These are phyloP conservation scores for Linyphia triangularis DNA, from an alignment of 2,888 invertebrate genomes.

Conservation along the genomic window DNA sequence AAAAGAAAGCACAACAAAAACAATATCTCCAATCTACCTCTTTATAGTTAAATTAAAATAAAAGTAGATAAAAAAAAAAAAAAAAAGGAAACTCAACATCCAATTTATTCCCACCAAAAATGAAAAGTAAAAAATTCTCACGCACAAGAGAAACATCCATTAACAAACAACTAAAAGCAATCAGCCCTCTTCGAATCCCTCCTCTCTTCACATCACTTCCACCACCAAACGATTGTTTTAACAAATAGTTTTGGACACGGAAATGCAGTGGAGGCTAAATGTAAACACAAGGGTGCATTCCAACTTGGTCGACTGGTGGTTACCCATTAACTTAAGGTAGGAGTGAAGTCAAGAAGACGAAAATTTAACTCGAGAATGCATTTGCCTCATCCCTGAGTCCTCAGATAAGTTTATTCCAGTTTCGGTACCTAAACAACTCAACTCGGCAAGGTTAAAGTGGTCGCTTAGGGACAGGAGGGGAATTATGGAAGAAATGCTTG, in stretches of 20 bases:
- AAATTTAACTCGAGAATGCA: constrained; percentile 38
- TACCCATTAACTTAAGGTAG: constrained; percentile 45
- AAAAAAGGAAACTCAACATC: background rate
- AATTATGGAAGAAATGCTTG: constrained; percentile 44
- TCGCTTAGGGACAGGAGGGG: constrained; percentile 17
- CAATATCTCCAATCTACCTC: too few species aligned
- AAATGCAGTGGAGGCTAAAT: background rate
- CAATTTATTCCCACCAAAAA: background rate
- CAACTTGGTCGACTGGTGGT: constrained; percentile 32
- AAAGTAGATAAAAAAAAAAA: background rate
- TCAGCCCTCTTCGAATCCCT: background rate
- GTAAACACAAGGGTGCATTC: constrained; percentile 46
- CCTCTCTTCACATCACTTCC: background rate
- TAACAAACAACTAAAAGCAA: constrained; percentile 40
- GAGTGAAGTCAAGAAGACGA: background rate
- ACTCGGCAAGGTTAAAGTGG: constrained; percentile 13
- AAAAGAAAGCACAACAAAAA: too few species aligned
- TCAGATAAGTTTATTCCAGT: constrained; percentile 27
- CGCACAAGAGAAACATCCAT: constrained; percentile 17
- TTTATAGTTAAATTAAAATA: background rate
- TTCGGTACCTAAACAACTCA: constrained; percentile 10
- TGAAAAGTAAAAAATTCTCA: constrained; percentile 18
- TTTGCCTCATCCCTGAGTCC: background rate
- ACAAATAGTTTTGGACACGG: constrained; percentile 15
- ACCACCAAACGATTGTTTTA: constrained; percentile 35